Evolutionary conservation across 2,888 invertebrate species (phyloP).

Genomic region (Pimpla rufipes): DNA sequence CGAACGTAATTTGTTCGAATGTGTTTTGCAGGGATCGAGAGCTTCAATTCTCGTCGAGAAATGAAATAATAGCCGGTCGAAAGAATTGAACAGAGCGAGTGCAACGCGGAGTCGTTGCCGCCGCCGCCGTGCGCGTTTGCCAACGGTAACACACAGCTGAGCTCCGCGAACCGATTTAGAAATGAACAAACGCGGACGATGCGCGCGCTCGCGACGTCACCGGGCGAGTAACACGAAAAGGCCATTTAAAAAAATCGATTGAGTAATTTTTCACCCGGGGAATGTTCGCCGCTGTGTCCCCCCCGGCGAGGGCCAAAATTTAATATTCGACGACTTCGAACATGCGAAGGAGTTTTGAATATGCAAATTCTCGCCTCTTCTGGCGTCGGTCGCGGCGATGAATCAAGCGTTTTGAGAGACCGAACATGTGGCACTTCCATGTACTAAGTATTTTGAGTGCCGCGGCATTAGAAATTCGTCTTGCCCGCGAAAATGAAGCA

Average conservation of each 20-base stretch:
- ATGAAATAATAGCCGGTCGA: neutral
- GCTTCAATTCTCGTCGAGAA: neutral
- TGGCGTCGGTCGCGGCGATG: too few relatives aligned
- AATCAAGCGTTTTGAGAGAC: too few relatives aligned
- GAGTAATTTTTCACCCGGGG: neutral
- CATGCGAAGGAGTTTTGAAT: too few relatives aligned
- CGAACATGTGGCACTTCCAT: too few relatives aligned
- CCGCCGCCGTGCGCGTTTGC: neutral
- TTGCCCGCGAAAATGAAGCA: too few relatives aligned
- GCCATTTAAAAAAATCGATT: neutral
- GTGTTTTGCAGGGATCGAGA: neutral
- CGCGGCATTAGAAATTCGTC: too few relatives aligned
- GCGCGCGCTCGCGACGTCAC: neutral
- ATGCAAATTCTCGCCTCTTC: too few relatives aligned
- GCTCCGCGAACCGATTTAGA: conserved; percentile 12
- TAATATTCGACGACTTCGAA: neutral
- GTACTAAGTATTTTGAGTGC: too few relatives aligned
- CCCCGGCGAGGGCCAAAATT: neutral
- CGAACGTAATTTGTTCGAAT: too few relatives aligned
- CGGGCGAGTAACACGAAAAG: neutral
- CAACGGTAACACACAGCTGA: neutral
- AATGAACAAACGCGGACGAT: neutral
- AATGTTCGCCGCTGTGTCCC: neutral
- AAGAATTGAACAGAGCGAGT: neutral
- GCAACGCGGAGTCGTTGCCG: neutral